Percentiles rank a stretch among this genome's conserved stretches.
Evolutionary conservation across 2,797 vertebrate species (phyloP).

Genomic region (Pipistrellus pipistrellus): DNA sequence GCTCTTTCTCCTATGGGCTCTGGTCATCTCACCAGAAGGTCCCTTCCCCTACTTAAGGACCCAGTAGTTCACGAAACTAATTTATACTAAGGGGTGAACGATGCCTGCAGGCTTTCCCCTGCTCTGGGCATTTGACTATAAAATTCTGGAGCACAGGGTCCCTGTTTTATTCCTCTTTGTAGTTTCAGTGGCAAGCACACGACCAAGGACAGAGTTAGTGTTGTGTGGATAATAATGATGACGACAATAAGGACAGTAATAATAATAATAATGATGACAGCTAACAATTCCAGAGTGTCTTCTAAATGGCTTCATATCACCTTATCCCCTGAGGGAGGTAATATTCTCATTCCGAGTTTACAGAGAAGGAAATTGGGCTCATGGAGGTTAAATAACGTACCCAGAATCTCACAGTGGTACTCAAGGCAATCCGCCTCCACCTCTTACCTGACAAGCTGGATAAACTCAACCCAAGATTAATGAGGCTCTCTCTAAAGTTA

Average conservation of each 20-base stretch:
- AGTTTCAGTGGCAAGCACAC: background rate
- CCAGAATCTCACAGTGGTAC: background rate
- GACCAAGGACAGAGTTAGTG: background rate
- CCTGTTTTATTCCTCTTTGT: background rate
- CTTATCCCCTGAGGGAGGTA: background rate
- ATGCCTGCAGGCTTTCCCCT: background rate
- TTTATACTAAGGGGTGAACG: conserved; percentile 3
- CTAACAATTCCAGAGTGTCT: background rate
- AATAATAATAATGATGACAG: background rate
- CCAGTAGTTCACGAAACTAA: background rate
- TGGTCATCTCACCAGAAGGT: background rate
- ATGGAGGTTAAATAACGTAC: background rate
- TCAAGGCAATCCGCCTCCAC: background rate
- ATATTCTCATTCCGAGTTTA: background rate
- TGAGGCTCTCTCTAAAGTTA: background rate
- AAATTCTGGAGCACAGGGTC: background rate
- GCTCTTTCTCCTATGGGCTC: background rate
- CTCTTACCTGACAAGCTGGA: background rate
- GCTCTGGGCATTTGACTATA: background rate
- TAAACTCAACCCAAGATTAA: background rate
- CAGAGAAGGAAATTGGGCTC: background rate
- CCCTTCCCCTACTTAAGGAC: background rate
- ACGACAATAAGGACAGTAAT: background rate
- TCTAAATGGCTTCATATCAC: background rate
- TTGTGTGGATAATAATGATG: background rate